Conservation (phyloP, 2,888 invertebrate species). For the Drosophila helvetica region DNA sequence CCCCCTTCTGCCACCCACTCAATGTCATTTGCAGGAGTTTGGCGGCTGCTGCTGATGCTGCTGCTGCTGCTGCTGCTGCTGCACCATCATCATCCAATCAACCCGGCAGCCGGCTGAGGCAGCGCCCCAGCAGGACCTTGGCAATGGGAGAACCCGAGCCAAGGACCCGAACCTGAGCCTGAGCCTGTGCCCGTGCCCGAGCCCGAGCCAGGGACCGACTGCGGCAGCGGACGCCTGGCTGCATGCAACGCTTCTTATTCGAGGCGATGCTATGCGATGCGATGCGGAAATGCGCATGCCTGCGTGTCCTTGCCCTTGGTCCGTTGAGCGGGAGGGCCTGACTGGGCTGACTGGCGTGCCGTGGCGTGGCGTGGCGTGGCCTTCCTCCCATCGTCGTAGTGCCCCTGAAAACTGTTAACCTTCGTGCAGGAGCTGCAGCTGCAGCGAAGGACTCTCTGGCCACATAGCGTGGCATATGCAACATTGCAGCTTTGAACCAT, state of each 20-base stretch:
- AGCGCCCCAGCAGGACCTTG: slow-evolving; percentile 49
- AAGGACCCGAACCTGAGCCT: slow-evolving; percentile 8
- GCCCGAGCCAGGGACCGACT: slow-evolving; percentile 39
- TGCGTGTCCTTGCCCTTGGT: slow-evolving; percentile 84
- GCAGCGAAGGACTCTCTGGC: slow-evolving; percentile 41
- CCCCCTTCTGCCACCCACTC: slow-evolving; percentile 34
- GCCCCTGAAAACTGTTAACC: slow-evolving; percentile 68
- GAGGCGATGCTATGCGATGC: slow-evolving; percentile 14
- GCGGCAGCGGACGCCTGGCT: slow-evolving; percentile 27
- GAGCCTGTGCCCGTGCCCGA: slow-evolving; percentile 1
- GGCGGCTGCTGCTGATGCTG: slow-evolving; percentile 26
- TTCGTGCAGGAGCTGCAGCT: slow-evolving; percentile 66
- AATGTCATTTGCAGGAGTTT: slow-evolving; percentile 65
- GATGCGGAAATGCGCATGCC: slow-evolving; percentile 81
- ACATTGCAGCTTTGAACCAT: slow-evolving; percentile 56
- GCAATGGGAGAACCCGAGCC: slow-evolving; percentile 41
- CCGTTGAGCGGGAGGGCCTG: slow-evolving; percentile 37
- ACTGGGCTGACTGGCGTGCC: slow-evolving; percentile 4
- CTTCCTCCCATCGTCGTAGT: slow-evolving; percentile 22
- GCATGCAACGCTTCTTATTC: slow-evolving; percentile 39
- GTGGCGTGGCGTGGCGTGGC: background rate
- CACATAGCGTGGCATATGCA: slow-evolving; percentile 50
- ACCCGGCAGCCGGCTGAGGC: slow-evolving; percentile 28
- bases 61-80: slow-evolving; percentile 15
- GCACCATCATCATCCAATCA: slow-evolving; percentile 8